Percentiles rank a stretch among this genome's conserved stretches.
These are phyloP conservation scores for Harlomillsia oculata DNA, from an alignment of 1,140 invertebrate species.

Conservation along the genomic window DNA sequence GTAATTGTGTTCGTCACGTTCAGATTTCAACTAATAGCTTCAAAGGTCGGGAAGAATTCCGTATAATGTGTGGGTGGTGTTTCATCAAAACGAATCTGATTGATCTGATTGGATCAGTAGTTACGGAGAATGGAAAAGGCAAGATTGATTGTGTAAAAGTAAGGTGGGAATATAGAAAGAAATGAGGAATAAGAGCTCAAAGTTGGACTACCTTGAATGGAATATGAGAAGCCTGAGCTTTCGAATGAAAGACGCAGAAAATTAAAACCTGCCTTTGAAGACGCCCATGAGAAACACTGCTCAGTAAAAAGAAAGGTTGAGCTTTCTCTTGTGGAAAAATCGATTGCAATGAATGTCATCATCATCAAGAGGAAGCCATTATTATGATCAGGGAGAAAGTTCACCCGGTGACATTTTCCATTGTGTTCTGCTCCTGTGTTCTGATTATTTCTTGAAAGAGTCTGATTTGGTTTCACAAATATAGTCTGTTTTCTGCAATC, in stretches of 20 bases:
- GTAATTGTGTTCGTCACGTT: too few species aligned
- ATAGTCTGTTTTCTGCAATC: not conserved
- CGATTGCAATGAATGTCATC: constrained; percentile 10
- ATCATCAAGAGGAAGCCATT: too few species aligned
- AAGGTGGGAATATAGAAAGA: not conserved
- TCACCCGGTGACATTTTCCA: too few species aligned
- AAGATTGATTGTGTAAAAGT: too few species aligned
- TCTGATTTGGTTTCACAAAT: not conserved
- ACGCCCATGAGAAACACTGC: not conserved
- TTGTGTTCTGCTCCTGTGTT: too few species aligned
- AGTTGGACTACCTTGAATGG: not conserved
- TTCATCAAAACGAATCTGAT: too few species aligned
- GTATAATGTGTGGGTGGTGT: too few species aligned
- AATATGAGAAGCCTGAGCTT: not conserved
- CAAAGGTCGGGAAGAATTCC: too few species aligned
- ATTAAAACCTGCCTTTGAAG: not conserved
- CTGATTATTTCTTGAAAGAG: not conserved
- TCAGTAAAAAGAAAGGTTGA: not conserved
- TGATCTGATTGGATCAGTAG: too few species aligned
- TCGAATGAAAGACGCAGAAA: constrained; percentile 1
- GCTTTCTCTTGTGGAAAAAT: constrained; percentile 2
- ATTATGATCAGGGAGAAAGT: too few species aligned
- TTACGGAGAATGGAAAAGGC: too few species aligned
- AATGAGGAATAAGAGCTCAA: not conserved
- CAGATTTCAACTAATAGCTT: too few species aligned